Percentiles rank a stretch among this genome's conserved stretches.
These are phyloP conservation scores for Labroides dimidiatus DNA, from an alignment of 2,797 vertebrate species.

Conservation along the genomic window DNA sequence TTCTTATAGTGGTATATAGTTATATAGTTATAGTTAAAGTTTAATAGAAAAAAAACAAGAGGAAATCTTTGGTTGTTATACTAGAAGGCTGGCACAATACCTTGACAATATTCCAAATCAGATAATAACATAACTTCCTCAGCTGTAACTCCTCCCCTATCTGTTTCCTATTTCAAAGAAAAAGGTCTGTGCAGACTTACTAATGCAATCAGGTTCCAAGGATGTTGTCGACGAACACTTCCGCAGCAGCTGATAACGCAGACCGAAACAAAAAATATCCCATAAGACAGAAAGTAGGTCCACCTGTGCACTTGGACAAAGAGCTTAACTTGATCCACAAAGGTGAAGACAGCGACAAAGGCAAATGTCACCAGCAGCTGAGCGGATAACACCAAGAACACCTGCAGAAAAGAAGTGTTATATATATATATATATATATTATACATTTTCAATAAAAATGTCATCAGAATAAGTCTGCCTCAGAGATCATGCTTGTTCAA, in stretches of 20 bases:
- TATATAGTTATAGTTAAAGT: no score
- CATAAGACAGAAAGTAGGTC: conserved; percentile 91
- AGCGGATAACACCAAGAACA: conserved; percentile 91
- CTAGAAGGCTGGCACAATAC: neutral
- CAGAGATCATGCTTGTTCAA: neutral
- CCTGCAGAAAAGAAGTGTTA: conserved; percentile 73
- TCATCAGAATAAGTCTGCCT: neutral
- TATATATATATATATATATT: no score
- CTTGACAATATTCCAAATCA: neutral
- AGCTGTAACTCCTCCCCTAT: neutral
- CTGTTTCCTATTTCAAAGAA: conserved; percentile 7
- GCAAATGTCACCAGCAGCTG: conserved; percentile 92
- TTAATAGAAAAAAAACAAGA: no score
- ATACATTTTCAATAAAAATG: no score
- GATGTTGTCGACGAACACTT: conserved; percentile 89
- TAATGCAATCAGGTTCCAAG: conserved; percentile 93
- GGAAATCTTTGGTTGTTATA: neutral
- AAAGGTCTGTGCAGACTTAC: conserved; percentile 71
- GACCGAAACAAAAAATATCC: conserved; percentile 88
- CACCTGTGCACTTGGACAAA: conserved; percentile 87
- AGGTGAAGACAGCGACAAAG: conserved; percentile 92
- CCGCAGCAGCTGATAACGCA: conserved; percentile 93
- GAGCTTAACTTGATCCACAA: conserved; percentile 81
- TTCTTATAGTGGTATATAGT: neutral
- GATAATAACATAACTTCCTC: conserved; percentile 4